Base-by-base conservation (phyloP, 2,888 invertebrate genomes). In the Lasioglossum oenotherae region DNA sequence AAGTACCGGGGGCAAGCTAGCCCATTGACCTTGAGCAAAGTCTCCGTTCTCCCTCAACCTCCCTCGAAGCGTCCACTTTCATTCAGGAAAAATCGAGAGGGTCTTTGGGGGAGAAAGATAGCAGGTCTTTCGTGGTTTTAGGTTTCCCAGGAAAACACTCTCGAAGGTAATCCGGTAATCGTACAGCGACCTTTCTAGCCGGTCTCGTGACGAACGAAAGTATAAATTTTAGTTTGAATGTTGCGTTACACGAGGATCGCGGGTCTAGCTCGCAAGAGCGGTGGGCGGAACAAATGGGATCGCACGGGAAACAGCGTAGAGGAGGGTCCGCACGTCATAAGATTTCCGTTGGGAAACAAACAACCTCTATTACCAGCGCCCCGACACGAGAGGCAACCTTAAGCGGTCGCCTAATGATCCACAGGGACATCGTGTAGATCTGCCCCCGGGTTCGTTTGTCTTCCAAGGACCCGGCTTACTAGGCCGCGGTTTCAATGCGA, bases 201-300 rank as follows among this genome's bases (percentile, higher is more conserved):
- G 41, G 41, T 88, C 81, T 73, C 90, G 89, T 85, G 90, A 88
- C 79, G 81, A 77, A 80, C 74, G 72, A 74, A 74, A 74, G 81
- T 86, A 85, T 88, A 88, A 90, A 90, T 90, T 89, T 84, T 85
- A 81, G 87, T 89, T 88, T 85, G 85, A 85, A 87, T 81, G 88
- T 78, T 82, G 75, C 86, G 88, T 80, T 79, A 67, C 77, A 71
- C 74, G 64, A 81, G 84, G 87, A 90, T 83, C 81, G 85, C 78
- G 74, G 78, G 64, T 44, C 67, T 77, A n/a, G 57, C n/a, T 4
- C 69, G 8, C 74, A 81, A 19, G 31, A 31, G 2, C 73, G 85
- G 90, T 90, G 91, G 92, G 91, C 91, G 91, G 92, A 93, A 93
- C 90, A 91, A 92, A 93, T 92, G 91, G 89, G 90, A 90, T 90